Evolutionary conservation across 2,888 invertebrate species (phyloP).

Genomic region (Zygogramma bicolorata): DNA sequence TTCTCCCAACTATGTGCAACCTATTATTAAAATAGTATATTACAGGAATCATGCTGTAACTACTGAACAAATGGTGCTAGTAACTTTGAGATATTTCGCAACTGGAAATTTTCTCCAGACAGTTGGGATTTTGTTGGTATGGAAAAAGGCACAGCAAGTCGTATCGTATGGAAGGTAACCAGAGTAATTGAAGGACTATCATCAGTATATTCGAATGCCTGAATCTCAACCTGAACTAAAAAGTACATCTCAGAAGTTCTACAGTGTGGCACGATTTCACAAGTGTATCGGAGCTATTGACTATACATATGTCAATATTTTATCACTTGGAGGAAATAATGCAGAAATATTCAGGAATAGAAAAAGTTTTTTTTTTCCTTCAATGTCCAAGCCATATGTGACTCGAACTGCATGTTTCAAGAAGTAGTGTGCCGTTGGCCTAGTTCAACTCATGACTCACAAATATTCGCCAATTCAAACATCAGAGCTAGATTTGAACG

Average conservation of each 20-base stretch:
- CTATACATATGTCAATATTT: constrained; percentile 55
- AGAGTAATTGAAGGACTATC: background rate
- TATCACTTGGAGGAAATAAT: constrained; percentile 50
- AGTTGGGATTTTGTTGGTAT: constrained; percentile 16
- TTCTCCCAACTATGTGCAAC: too few species aligned
- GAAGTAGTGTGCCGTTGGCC: too few species aligned
- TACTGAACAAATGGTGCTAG: too few species aligned
- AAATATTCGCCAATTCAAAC: constrained; percentile 53
- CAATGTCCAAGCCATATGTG: constrained; percentile 52
- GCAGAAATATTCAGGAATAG: constrained; percentile 53
- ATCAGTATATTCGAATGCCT: constrained; percentile 11
- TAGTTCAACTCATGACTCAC: too few species aligned
- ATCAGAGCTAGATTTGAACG: constrained; percentile 44
- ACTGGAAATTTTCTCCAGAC: too few species aligned
- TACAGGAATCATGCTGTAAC: too few species aligned
- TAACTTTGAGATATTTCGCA: too few species aligned
- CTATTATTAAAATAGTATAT: too few species aligned
- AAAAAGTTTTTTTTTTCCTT: constrained; percentile 51
- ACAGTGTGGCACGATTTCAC: constrained; percentile 35
- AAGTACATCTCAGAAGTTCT: constrained; percentile 10
- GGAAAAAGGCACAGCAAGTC: constrained; percentile 18
- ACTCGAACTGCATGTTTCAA: too few species aligned
- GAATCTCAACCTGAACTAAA: background rate
- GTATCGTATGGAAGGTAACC: constrained; percentile 7
- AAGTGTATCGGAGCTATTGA: constrained; percentile 49